These are phyloP conservation scores for Alaudala cheleensis DNA, from an alignment of 2,113 vertebrate species.

Conservation along the genomic window DNA sequence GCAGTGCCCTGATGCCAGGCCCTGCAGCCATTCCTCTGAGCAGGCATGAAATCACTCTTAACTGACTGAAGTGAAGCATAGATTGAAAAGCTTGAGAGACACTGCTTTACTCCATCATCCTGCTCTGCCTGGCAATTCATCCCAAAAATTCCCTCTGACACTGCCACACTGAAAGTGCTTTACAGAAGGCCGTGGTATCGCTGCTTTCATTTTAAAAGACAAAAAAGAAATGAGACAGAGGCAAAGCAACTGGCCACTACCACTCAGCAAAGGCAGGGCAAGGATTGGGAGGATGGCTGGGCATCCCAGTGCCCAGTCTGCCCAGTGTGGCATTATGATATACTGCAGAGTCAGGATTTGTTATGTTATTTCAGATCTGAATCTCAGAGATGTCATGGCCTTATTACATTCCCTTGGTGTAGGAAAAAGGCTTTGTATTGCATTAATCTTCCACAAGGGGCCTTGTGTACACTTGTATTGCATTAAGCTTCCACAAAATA, in stretches of 20 bases:
- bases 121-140: not conserved
- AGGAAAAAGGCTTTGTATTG: not conserved
- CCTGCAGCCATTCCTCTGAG: slow-evolving; percentile 44
- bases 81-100: slow-evolving; percentile 27
- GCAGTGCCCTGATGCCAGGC: not conserved
- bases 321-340: not conserved
- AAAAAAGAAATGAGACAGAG: not conserved
- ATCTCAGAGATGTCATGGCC: not conserved
- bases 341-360: not conserved
- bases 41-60: slow-evolving; percentile 45
- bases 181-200: not conserved
- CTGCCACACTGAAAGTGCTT: not conserved
- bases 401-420: not conserved
- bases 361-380: not conserved
- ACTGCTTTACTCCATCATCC: not conserved
- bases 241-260: not conserved
- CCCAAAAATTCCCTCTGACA: not conserved
- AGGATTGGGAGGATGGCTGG: not conserved
- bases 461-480: not conserved
- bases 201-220: slow-evolving; percentile 7
- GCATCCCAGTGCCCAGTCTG: not conserved
- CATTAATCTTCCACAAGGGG: not conserved
- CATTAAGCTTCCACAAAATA: not conserved
- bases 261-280: not conserved
- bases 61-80: slow-evolving; percentile 23